Evolutionary conservation across 2,797 vertebrate genomes (phyloP).

Genomic region (Sylvia borin): DNA sequence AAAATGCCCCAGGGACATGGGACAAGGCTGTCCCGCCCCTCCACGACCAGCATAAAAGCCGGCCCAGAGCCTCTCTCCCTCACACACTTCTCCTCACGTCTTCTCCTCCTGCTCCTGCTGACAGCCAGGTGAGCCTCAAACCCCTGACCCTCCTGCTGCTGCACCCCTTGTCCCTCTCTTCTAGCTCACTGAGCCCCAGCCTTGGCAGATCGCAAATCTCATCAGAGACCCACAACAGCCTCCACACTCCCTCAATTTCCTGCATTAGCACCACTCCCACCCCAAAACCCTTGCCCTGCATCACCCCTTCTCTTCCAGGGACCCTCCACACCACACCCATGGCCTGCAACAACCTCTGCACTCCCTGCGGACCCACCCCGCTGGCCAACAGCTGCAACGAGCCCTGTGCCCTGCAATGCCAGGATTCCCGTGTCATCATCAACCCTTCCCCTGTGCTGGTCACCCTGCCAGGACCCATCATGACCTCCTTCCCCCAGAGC

Average conservation of each 20-base stretch:
- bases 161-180: fast-evolving
- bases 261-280: too few species aligned
- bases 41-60: neutral
- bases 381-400: neutral
- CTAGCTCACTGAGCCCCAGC: too few species aligned
- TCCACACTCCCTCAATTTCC: too few species aligned
- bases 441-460: neutral
- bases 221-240: too few species aligned
- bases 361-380: neutral
- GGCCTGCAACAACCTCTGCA: neutral
- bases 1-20: neutral
- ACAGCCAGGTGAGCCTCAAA: neutral
- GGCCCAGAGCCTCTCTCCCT: fast-evolving
- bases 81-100: neutral
- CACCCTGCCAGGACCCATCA: too few species aligned
- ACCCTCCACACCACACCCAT: neutral
- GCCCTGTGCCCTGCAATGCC: neutral
- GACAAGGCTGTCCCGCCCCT: fast-evolving
- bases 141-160: too few species aligned
- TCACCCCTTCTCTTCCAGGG: too few species aligned
- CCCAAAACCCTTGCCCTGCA: too few species aligned
- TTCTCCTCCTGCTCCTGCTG: neutral
- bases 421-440: neutral
- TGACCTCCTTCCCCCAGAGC: too few species aligned
- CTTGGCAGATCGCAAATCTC: too few species aligned